Base-by-base conservation (phyloP, 2,797 vertebrate genomes). In the Lacerta bilineata region DNA sequence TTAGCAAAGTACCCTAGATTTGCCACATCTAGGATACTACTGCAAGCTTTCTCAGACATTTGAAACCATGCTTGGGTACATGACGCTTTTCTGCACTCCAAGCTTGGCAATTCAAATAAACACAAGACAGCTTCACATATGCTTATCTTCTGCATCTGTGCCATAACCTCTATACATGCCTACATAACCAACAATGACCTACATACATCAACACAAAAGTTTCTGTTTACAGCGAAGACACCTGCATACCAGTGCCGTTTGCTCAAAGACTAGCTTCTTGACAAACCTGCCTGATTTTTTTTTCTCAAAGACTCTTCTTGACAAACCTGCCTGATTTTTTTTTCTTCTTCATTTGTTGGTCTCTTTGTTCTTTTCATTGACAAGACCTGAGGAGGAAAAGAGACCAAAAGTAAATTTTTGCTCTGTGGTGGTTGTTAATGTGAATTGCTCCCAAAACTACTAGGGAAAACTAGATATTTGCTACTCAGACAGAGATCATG, bases 1-100 rank as follows among this genome's bases (percentile, higher is more conserved):
- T 18, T 93, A 93, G 93, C 88, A 96, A 5, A 7, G 93, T 94
- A 96, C 95, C 95, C 95, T 96, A 95, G 95, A 95, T 95, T 92
- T 89, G 91, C 89, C 93, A 93, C 96, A 96, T 93, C 95, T 96
- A 95, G 94, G 90, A 43, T 92, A 61, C 91, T 91, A 94, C 90
- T 94, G 90, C 89, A 92, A 50, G 0, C 87, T 91, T 94, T 90
- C 90, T 96, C 94, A 95, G 89, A 94, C 88, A 89, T 92, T 95
- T 96, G 95, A 91, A 95, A 95, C 93, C 94, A 79, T 93, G 78
- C 83, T 94, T 90, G 90, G 94, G 66, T 83, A 81, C 17, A 1
- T 46, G 71, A 33, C 77, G 39, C 79, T 77, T 87, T 90, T 79
- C 20, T 90, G n/a, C 18, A 59, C 81, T 94, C 88, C 91, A 84